Evolutionary conservation across 2,113 vertebrate species (phyloP).

Genomic region (Taxidea taxus): DNA sequence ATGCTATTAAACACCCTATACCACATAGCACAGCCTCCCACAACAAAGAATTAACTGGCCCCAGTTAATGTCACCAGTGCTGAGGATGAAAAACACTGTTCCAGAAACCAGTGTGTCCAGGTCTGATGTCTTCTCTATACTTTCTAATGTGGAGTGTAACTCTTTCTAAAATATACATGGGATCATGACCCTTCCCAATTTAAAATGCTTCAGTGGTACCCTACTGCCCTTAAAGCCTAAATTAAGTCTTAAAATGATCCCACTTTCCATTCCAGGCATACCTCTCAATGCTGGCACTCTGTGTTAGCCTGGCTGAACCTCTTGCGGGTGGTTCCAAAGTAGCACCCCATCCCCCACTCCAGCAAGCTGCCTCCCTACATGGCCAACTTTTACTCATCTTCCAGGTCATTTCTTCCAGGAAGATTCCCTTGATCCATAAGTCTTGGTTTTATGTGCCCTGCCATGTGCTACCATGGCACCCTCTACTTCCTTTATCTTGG

Average conservation of each 20-base stretch:
- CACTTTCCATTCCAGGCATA: neutral
- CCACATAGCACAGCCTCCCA: neutral
- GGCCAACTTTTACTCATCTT: neutral
- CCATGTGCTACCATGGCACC: neutral
- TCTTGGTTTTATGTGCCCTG: neutral
- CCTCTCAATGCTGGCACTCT: neutral
- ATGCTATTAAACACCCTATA: neutral
- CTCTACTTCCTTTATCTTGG: neutral
- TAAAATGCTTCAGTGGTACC: too few species aligned
- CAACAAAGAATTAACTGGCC: neutral
- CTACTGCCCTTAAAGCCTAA: neutral
- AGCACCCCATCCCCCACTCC: neutral
- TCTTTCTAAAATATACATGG: neutral
- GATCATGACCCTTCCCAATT: neutral
- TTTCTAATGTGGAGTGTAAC: neutral
- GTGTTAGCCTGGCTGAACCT: neutral
- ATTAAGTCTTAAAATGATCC: neutral
- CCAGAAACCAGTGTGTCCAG: neutral
- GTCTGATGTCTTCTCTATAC: neutral
- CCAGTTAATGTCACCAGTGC: neutral
- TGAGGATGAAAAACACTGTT: neutral
- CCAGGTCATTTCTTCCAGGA: neutral
- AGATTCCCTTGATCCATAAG: neutral
- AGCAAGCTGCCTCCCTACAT: neutral
- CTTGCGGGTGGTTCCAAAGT: neutral